phyloP scores from a whole-genome alignment of 1,140 invertebrate species.

The Leptoteleia sp. region DNA sequence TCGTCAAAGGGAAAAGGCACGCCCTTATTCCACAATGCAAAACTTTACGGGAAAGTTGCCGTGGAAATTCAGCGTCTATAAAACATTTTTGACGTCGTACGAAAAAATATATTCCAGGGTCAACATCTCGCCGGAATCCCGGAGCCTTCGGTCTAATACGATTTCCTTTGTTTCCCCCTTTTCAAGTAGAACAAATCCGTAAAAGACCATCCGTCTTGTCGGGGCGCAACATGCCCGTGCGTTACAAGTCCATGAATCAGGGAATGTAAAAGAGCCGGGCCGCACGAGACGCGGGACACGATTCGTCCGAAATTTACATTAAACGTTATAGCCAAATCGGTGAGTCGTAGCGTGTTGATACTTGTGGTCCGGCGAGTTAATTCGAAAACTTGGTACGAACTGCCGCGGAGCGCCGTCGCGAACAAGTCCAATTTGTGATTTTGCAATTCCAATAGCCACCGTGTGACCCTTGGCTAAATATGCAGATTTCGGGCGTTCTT shows the following conservation, averaged over 20 bases:
- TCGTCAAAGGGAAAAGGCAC: slow-evolving; percentile 3
- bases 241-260: slow-evolving; percentile 49
- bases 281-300: slow-evolving; percentile 3
- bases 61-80: slow-evolving; percentile 20
- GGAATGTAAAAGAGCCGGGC: slow-evolving; percentile 42
- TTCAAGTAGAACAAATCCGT: slow-evolving; percentile 53
- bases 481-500: slow-evolving; percentile 69
- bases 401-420: slow-evolving; percentile 54
- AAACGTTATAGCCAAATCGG: slow-evolving; percentile 58
- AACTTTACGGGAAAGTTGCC: slow-evolving; percentile 1
- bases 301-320: slow-evolving; percentile 66
- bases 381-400: slow-evolving; percentile 71
- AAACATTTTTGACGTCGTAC: slow-evolving; percentile 18
- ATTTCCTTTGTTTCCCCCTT: slow-evolving; percentile 48
- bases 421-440: slow-evolving; percentile 75
- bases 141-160: slow-evolving; percentile 17
- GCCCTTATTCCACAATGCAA: neutral
- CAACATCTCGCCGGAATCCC: slow-evolving; percentile 26
- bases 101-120: slow-evolving; percentile 38
- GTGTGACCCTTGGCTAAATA: slow-evolving; percentile 74
- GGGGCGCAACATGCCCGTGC: slow-evolving; percentile 3
- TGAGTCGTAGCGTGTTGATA: slow-evolving; percentile 55
- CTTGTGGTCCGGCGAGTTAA: slow-evolving; percentile 65
- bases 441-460: slow-evolving; percentile 75
- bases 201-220: slow-evolving; percentile 48